Conservation (phyloP, 2,113 vertebrate genomes). For the Lamprologus callipterus region DNA sequence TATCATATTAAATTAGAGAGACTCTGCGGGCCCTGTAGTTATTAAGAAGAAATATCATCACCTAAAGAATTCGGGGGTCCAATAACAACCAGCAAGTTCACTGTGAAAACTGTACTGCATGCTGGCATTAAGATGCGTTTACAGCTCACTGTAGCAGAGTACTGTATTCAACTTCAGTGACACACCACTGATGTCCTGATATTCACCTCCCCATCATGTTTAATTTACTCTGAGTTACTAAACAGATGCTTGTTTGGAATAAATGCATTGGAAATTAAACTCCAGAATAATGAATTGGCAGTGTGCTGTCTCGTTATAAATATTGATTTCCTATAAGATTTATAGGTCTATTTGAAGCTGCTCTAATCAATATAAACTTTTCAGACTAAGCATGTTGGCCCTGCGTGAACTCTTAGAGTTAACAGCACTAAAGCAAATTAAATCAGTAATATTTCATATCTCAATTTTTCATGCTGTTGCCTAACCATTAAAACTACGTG, state of each 20-base stretch:
- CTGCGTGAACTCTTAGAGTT: neutral
- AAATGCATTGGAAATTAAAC: slow-evolving; percentile 63
- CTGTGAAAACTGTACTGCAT: slow-evolving; percentile 26
- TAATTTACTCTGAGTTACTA: slow-evolving; percentile 59
- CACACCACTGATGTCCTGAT: slow-evolving; percentile 22
- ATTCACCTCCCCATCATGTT: slow-evolving; percentile 58
- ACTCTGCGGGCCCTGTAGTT: neutral
- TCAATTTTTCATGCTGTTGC: neutral
- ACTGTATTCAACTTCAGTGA: slow-evolving; percentile 23
- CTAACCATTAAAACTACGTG: neutral
- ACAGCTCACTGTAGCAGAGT: slow-evolving; percentile 30
- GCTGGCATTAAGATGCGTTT: slow-evolving; percentile 45
- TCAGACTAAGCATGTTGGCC: neutral
- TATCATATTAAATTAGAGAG: neutral
- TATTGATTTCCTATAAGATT: slow-evolving; percentile 18
- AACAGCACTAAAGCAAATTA: slow-evolving; percentile 3
- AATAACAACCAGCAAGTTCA: slow-evolving; percentile 12
- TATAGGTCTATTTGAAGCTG: slow-evolving; percentile 7
- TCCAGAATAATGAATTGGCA: slow-evolving; percentile 39
- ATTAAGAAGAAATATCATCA: slow-evolving; percentile 17
- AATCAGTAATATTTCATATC: slow-evolving; percentile 13
- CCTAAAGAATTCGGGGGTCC: slow-evolving; percentile 26
- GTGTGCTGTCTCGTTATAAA: slow-evolving; percentile 26
- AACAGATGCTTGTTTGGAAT: slow-evolving; percentile 59
- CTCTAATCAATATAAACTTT: slow-evolving; percentile 43